Evolutionary conservation across 2,113 vertebrate species (phyloP), one percentile per base, ranked within the genome.

Genomic region (Chloropsis cyanopogon): DNA sequence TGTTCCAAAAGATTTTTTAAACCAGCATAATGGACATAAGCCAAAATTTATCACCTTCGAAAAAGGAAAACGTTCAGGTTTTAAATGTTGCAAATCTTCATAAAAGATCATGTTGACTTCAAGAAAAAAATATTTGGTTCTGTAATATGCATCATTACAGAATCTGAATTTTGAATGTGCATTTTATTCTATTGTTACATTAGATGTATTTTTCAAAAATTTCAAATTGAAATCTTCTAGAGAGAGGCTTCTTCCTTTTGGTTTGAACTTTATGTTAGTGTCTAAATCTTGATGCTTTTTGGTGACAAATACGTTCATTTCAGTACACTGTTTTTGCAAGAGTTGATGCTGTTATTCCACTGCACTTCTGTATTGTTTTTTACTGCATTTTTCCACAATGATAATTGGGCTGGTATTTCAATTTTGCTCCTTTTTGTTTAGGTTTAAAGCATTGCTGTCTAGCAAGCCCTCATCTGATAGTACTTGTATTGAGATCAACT

Each of bases 401-500:
- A 53, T 84, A 71, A 82, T 57, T 86, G 28, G 60, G 57, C 65
- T 93, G 57, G 23, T 82, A 57, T 93, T 96, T 94, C 63, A 93
- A 29, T 75, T 71, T 82, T 68, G 6, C 68, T 91, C 83, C 47
- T 96, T 96, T 87, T 81, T 81, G 9, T 92, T 54, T 95, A 98
- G 99, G 98, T 99, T 99, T 98, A 99, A 99, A 98, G 98, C 98
- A 26, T 93, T 99, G 61, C 98, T 99, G 37, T 99, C 99, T 83
- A 99, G 98, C 98, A 99, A 99, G 94, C 98, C 99, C 1, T 97
- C 98, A 25, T 98, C 98, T 24, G 99, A 99, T 69, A 99, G 98
- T 97, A 99, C 99, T 33, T 99, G 99, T 96, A 99, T 99, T 94
- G 99, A 99, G 98, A 99, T 99, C 82, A 99, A 99, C 96, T 99